Evolutionary conservation across 2,113 vertebrate genomes (phyloP).

Genomic region (Microtus montanus): DNA sequence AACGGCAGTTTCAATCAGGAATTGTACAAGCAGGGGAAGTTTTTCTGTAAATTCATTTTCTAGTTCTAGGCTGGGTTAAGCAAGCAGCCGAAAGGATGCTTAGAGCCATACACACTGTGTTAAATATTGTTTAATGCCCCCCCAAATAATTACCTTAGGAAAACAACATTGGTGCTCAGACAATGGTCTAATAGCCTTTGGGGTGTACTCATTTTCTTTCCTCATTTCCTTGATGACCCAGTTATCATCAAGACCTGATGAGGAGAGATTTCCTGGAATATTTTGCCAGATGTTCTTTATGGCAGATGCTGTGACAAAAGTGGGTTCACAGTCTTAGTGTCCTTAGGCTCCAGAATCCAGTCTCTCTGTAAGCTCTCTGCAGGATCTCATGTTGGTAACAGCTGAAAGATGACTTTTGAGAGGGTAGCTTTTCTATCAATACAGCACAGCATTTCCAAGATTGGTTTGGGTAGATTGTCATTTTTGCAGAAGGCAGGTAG

Average conservation of each 20-base stretch:
- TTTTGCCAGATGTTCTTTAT: conserved; percentile 93
- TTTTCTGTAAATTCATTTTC: conserved; percentile 92
- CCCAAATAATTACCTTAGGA: conserved; percentile 88
- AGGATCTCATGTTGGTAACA: background rate
- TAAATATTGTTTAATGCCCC: conserved; percentile 90
- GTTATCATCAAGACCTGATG: conserved; percentile 90
- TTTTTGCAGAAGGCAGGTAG: background rate
- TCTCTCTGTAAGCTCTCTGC: background rate
- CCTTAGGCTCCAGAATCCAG: background rate
- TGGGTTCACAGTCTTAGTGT: no score
- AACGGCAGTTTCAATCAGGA: conserved; percentile 92
- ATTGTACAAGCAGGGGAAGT: conserved; percentile 92
- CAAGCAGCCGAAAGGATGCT: conserved; percentile 93
- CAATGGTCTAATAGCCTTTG: conserved; percentile 90
- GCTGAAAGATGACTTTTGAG: background rate
- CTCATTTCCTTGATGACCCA: conserved; percentile 91
- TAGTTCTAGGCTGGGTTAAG: conserved; percentile 85
- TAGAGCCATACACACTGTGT: conserved; percentile 93
- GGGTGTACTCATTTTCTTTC: conserved; percentile 89
- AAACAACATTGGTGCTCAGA: conserved; percentile 89
- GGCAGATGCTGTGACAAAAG: background rate
- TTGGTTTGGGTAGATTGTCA: background rate
- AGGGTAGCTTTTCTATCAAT: background rate
- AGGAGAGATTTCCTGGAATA: conserved; percentile 93
- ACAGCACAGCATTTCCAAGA: background rate